Conservation (phyloP, 2,888 invertebrate genomes). For the Drosophila rubida region DNA sequence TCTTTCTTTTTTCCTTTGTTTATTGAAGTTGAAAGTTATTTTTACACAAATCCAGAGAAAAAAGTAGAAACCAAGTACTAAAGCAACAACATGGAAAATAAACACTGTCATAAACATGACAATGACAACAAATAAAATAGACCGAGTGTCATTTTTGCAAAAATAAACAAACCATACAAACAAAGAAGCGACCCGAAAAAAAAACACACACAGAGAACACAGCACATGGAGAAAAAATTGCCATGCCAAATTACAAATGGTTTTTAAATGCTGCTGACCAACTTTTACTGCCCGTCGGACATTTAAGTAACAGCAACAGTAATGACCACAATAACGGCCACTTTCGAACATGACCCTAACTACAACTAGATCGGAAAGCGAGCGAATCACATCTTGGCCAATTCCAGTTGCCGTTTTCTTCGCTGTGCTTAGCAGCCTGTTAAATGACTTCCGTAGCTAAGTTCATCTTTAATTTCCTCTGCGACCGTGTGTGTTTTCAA, state of each 20-base stretch:
- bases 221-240: conserved; percentile 16
- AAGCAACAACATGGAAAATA: conserved; percentile 23
- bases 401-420: conserved; percentile 40
- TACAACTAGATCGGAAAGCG: conserved; percentile 36
- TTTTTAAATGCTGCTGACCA: conserved; percentile 44
- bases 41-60: conserved; percentile 24
- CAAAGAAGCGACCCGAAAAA: conserved; percentile 10
- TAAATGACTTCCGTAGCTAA: conserved; percentile 71
- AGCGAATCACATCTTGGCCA: conserved; percentile 46
- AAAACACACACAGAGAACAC: conserved; percentile 13
- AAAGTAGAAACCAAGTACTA: conserved; percentile 11
- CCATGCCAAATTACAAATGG: conserved; percentile 48
- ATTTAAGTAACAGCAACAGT: conserved; percentile 34
- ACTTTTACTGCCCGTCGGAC: conserved; percentile 43
- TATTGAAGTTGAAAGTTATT: conserved; percentile 39
- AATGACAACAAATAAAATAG: conserved; percentile 36
- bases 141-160: conserved; percentile 46
- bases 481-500: neutral
- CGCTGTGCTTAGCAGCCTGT: conserved; percentile 64
- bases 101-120: conserved; percentile 42
- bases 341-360: conserved; percentile 70
- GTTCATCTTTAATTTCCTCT: conserved; percentile 23
- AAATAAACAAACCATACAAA: conserved; percentile 41
- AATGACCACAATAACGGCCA: conserved; percentile 65
- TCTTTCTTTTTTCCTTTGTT: neutral